These are phyloP conservation scores for Trissolcus japonicus DNA, from an alignment of 2,888 invertebrate species.

Conservation along the genomic window DNA sequence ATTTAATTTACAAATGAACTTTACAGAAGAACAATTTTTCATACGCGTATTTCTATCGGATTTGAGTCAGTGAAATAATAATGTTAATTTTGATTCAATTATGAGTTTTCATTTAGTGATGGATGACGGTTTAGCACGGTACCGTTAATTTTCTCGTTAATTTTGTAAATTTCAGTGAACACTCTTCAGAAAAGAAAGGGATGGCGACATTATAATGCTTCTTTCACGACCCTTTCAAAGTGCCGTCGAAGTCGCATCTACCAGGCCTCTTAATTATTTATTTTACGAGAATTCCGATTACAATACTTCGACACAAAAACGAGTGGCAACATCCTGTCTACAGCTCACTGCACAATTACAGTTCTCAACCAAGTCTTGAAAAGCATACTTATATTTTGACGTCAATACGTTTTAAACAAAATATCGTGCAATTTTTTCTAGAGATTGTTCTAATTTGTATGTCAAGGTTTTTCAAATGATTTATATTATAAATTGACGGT, in stretches of 20 bases:
- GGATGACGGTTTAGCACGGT: background rate
- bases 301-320: conserved; percentile 73
- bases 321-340: conserved; percentile 71
- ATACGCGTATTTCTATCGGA: background rate
- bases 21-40: conserved; percentile 2
- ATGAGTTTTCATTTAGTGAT: too few species aligned
- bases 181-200: conserved; percentile 60
- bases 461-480: too few species aligned
- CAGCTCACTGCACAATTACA: conserved; percentile 58
- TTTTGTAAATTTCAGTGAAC: conserved; percentile 47
- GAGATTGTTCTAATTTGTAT: too few species aligned
- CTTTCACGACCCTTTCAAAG: conserved; percentile 74
- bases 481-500: too few species aligned
- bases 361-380: too few species aligned
- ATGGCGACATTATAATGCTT: conserved; percentile 72
- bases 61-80: too few species aligned
- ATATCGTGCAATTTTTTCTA: too few species aligned
- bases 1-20: too few species aligned
- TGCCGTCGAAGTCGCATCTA: conserved; percentile 69
- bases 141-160: conserved; percentile 13
- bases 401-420: too few species aligned
- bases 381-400: too few species aligned
- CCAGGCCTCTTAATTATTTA: conserved; percentile 71
- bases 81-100: too few species aligned
- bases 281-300: conserved; percentile 75